Base-by-base conservation (phyloP, 2,888 invertebrate genomes). In the Diachrysia chrysitis region DNA sequence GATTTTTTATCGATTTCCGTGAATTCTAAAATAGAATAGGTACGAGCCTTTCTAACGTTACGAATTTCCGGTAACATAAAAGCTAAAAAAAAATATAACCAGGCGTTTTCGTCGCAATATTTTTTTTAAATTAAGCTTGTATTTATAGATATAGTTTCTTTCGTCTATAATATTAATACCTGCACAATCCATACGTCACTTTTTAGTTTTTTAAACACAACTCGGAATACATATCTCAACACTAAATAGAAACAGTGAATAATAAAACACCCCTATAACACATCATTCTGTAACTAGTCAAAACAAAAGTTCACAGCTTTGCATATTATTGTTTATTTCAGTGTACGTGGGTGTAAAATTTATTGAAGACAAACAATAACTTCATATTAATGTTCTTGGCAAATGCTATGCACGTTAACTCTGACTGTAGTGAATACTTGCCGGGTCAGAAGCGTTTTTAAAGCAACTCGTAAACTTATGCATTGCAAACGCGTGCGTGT, bases 351-450 rank as follows among this genome's bases (percentile, higher is more conserved):
- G 29, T 60, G 3, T 70, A 6, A 23, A n/a, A 53, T 55, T 59
- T 10, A 64, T 37, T 59, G 53, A 64, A 63, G 48, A 66, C 54
- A 63, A 71, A 67, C 35, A 76, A 56, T 74, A 54, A 71, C 68
- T 71, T 73, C 58, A 61, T 57, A 65, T 76, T 73, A 67, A 77
- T 59, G 61, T 65, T 67, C 58, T 77, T 80, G 78, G 78, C 78
- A 74, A 29, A 58, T 19, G 58, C 62, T 19, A 37, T 10, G 42
- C 32, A 35, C n/a, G 58, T 37, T 64, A 54, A 53, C 5, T 25
- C 14, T 17, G 35, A 32, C 57, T 53, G 37, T 53, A 54, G 61
- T 55, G 23, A 19, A 42, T 29, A 35, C 32, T 63, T 56, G 53
- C n/a, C 29, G 62, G 53, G 58, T 58, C 65, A 55, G 25, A 17